A percentile compares a stretch with the other conserved stretches of the same genome.
Conservation (phyloP, 2,797 vertebrate genomes). For the Enoplosus armatus region DNA sequence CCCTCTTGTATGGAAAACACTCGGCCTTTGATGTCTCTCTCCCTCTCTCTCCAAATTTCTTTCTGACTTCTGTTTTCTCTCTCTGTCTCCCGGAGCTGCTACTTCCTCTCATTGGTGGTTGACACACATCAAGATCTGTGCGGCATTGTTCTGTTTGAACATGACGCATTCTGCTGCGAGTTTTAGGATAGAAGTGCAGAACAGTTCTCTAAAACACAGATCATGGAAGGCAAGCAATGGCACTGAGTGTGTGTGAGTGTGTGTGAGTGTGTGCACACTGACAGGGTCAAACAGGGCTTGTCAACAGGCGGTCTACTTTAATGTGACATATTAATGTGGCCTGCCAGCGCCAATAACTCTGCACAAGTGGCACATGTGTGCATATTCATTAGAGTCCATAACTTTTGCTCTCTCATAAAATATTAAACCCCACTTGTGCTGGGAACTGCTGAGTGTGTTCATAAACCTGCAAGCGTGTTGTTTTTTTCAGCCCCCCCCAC, state of each 20-base stretch:
- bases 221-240: background rate
- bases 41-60: slow-evolving; percentile 60
- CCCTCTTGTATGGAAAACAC: slow-evolving; percentile 81
- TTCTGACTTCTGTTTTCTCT: slow-evolving; percentile 49
- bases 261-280: slow-evolving; percentile 42
- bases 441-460: slow-evolving; percentile 76
- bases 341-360: slow-evolving; percentile 85
- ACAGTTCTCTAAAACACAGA: slow-evolving; percentile 45
- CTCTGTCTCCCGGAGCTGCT: slow-evolving; percentile 19
- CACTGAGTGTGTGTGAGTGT: background rate
- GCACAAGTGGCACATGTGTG: slow-evolving; percentile 82
- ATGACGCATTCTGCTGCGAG: slow-evolving; percentile 32
- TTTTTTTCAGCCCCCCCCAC: slow-evolving; percentile 41
- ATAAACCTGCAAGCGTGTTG: slow-evolving; percentile 69
- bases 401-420: slow-evolving; percentile 81
- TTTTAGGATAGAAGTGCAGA: slow-evolving; percentile 29
- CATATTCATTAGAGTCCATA: slow-evolving; percentile 84
- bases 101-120: slow-evolving; percentile 63
- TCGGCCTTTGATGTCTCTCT: slow-evolving; percentile 85
- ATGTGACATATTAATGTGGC: slow-evolving; percentile 86
- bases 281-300: slow-evolving; percentile 83
- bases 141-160: slow-evolving; percentile 58
- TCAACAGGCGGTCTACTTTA: slow-evolving; percentile 84
- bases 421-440: slow-evolving; percentile 75
- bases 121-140: slow-evolving; percentile 45